Evolutionary conservation across 64 coral and sea anemone species (phyloP), one percentile per base, ranked within the genome.

Genomic region (Cladopsammia gracilis): DNA sequence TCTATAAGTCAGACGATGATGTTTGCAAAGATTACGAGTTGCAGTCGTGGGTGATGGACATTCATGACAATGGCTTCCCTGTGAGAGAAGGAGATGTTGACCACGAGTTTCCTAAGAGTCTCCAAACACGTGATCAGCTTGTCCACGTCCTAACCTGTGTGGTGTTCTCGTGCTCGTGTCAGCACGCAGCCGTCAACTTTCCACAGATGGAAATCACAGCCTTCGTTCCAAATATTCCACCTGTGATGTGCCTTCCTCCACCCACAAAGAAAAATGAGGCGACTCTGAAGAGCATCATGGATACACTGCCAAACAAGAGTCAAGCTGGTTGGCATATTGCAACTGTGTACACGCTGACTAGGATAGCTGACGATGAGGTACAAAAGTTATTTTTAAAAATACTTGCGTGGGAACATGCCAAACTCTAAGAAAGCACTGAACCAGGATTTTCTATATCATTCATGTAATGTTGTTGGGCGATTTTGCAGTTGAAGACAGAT

Each of bases 151-250:
- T 98, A 18, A 92, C 93, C 7, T 92, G 89, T 48, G 48, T 98
- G 7, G 53, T 95, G n/a, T 98, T 98, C 71, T 83, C 76, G 22
- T 98, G 96, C 53, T 72, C 96, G 0, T 95, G 96, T 46, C 96
- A 98, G 69, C 93, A 94, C 23, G 92, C 96, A 44, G 96, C 96
- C 11, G 96, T 98, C 1, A 98, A 98, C 71, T 98, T 92, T 70
- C 49, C 88, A 14, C 96, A 98, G 45, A 24, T 98, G 60, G 96
- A 98, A 62, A 75, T 83, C 18, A 90, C 86, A 25, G 70, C 85
- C 24, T 98, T 98, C 62, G 88, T 98, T 0, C 96, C 96, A 6
- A 98, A 98, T 83, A 89, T 90, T 6, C 96, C 96, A 1, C 89
- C 92, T 16, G 87, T 74, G 0, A 94, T 98, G 93, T 92, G 87